Base-by-base conservation (phyloP, 2,888 invertebrate species). In the Scaptomyza reducta region DNA sequence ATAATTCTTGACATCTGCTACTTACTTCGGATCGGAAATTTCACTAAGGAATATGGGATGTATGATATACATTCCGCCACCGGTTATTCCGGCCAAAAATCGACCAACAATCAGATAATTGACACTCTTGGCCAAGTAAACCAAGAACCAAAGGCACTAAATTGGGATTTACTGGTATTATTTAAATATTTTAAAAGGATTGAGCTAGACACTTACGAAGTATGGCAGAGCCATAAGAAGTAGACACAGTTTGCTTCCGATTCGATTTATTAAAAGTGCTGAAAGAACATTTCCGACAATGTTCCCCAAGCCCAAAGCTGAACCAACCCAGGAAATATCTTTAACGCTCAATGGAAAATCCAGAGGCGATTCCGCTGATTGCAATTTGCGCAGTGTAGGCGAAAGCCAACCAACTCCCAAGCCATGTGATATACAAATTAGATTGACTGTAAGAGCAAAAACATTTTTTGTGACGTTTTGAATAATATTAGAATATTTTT, bases 311-410 rank as follows among this genome's bases (percentile, higher is more conserved):
- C 90, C 88, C 6, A 89, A 22, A 4, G 88, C 61, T 0, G 91
- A 90, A 13, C 90, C 91, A 50, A 91, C 83, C 91, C 89, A 91
- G 1, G 91, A 91, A 1, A 86, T 62, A 29, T 91, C 88, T 1
- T 64, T 58, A 5, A 88, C 73, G 3, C 53, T 70, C 4, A 90
- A 45, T 1, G 59, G n/a, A 56, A 89, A 88, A 5, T 68, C 27
- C 1, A 90, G 62, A 0, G 90, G 90, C 0, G 85, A 68, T 0
- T 73, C 66, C 0, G 33, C 5, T 0, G 89, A 87, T 44, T 89
- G 87, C n/a, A 91, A 66, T 51, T 85, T 86, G 2, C 84, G 70
- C 14, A 92, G 58, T 10, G 87, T 89, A 14, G 92, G 91, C 6
- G 91, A 87, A 0, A 90, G 68, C 91, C 91, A 91, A 14, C 91